phyloP scores from a whole-genome alignment of 2,113 vertebrate genomes.

The Stigmatopora argus region DNA sequence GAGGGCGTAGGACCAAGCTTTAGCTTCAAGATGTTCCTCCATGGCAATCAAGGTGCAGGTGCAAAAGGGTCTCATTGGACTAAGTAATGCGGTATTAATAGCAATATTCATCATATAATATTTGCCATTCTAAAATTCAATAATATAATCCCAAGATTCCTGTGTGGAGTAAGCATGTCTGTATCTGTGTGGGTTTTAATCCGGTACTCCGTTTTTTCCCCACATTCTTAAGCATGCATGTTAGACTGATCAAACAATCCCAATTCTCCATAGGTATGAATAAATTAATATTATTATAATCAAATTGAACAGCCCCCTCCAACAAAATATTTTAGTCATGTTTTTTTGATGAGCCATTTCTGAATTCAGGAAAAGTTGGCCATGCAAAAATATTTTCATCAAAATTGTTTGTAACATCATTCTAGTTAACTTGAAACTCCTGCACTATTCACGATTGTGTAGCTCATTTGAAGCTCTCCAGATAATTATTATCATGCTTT shows the following conservation, averaged over 20 bases:
- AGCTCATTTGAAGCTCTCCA: slow-evolving; percentile 29
- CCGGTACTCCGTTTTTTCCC: too few relatives aligned
- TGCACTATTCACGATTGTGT: slow-evolving; percentile 18
- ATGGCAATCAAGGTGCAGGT: slow-evolving; percentile 56
- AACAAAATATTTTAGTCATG: too few relatives aligned
- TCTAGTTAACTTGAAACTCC: slow-evolving; percentile 23
- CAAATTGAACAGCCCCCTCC: too few relatives aligned
- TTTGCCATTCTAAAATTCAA: too few relatives aligned
- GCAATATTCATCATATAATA: too few relatives aligned
- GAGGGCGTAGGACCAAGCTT: slow-evolving; percentile 54
- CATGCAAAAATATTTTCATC: slow-evolving; percentile 14
- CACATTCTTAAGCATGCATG: too few relatives aligned
- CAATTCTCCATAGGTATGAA: background rate
- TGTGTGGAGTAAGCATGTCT: too few relatives aligned
- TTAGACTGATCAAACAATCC: slow-evolving; percentile 39
- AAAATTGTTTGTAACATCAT: slow-evolving; percentile 13
- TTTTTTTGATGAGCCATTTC: too few relatives aligned
- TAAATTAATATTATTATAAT: too few relatives aligned
- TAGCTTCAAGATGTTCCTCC: slow-evolving; percentile 55
- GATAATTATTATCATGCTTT: slow-evolving; percentile 58
- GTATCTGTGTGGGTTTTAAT: too few relatives aligned
- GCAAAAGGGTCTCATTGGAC: slow-evolving; percentile 52
- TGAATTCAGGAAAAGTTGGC: slow-evolving; percentile 4
- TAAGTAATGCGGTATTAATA: too few relatives aligned
- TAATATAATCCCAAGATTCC: too few relatives aligned